phyloP scores from a whole-genome alignment of 2,888 invertebrate species.

The Volucella inanis region DNA sequence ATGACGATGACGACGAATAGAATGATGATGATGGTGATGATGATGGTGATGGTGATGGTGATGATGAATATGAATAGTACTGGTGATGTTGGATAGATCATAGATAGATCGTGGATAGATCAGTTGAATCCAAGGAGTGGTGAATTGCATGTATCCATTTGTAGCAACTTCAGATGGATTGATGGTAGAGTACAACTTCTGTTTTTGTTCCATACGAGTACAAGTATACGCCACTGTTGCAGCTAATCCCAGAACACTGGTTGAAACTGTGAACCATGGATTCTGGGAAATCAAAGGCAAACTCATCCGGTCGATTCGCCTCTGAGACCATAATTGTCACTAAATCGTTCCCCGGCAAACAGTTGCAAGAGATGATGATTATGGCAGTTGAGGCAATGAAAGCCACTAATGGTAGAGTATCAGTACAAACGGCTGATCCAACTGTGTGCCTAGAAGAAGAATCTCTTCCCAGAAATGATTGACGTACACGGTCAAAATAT shows the following conservation, averaged over 20 bases:
- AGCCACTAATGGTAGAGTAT: slow-evolving; percentile 4
- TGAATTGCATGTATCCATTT: slow-evolving; percentile 60
- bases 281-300: slow-evolving; percentile 60
- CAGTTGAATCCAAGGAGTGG: slow-evolving; percentile 51
- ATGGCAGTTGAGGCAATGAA: slow-evolving; percentile 47
- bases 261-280: slow-evolving; percentile 34
- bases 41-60: neutral
- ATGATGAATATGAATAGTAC: too few relatives aligned
- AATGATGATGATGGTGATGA: neutral
- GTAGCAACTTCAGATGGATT: slow-evolving; percentile 30
- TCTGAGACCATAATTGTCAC: slow-evolving; percentile 70
- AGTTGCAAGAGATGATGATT: slow-evolving; percentile 50
- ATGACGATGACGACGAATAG: slow-evolving; percentile 4
- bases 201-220: slow-evolving; percentile 24
- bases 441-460: slow-evolving; percentile 48
- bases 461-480: slow-evolving; percentile 71
- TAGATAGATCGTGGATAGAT: neutral
- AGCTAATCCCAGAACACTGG: slow-evolving; percentile 52
- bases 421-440: slow-evolving; percentile 36
- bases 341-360: slow-evolving; percentile 63
- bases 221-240: slow-evolving; percentile 23
- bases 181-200: slow-evolving; percentile 36
- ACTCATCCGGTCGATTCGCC: slow-evolving; percentile 60
- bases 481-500: slow-evolving; percentile 74
- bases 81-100: too few relatives aligned